These are phyloP conservation scores for Tragelaphus eurycerus DNA, from an alignment of 2,797 vertebrate genomes.

Conservation along the genomic window DNA sequence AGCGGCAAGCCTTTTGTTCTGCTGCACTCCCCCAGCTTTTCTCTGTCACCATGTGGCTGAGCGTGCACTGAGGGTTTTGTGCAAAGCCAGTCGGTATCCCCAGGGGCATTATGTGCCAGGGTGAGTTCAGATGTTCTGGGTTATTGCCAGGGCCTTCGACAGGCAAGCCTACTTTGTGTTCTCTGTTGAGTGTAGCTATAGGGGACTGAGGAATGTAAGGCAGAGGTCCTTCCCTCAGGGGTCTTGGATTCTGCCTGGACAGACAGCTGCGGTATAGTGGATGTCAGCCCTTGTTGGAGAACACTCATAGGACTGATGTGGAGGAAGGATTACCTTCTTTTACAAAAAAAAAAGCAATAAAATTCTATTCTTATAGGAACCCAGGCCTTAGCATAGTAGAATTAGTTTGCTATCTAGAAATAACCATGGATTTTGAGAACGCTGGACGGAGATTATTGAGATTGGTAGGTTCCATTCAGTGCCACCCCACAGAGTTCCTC, in stretches of 20 bases:
- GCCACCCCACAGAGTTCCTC: not conserved
- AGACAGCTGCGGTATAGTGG: not conserved
- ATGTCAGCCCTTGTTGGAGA: not conserved
- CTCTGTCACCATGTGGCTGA: not conserved
- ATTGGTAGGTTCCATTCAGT: not conserved
- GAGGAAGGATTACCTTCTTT: conserved; percentile 18
- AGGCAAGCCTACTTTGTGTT: not conserved
- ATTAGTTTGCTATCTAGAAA: conserved; percentile 5
- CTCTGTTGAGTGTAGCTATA: not conserved
- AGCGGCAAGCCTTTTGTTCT: not conserved
- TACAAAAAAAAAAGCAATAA: not conserved
- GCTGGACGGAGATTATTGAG: not conserved
- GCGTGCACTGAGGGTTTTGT: not conserved
- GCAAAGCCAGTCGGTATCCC: not conserved
- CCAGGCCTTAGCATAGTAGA: not conserved
- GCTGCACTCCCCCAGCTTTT: not conserved
- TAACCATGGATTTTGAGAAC: conserved; percentile 5
- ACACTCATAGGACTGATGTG: not conserved
- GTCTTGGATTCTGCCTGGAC: not conserved
- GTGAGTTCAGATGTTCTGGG: not conserved
- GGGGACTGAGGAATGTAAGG: not conserved
- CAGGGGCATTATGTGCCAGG: not conserved
- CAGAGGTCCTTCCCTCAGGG: not conserved
- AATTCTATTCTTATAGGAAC: conserved; percentile 25
- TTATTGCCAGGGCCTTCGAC: not conserved